phyloP scores from a whole-genome alignment of 2,797 vertebrate species.

The Scleropages formosus region DNA sequence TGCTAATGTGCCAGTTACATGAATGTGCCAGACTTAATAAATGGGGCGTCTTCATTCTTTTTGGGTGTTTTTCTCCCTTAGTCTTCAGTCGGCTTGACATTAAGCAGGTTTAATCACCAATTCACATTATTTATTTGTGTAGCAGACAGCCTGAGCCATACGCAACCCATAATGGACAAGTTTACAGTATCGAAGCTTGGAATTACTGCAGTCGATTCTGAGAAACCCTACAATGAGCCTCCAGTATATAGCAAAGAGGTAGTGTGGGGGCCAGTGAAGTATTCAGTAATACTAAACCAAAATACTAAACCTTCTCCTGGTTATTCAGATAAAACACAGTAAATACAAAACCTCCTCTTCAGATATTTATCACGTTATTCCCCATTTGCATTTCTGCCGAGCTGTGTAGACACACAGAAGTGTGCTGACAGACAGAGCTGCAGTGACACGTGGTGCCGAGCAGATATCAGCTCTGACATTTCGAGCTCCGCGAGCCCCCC shows the following conservation, averaged over 20 bases:
- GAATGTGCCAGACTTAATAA: too few relatives aligned
- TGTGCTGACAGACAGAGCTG: neutral
- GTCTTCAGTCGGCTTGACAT: too few relatives aligned
- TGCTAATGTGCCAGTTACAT: too few relatives aligned
- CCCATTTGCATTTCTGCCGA: neutral
- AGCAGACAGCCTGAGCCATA: neutral
- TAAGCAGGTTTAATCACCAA: too few relatives aligned
- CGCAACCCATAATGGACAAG: too few relatives aligned
- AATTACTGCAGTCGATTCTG: too few relatives aligned
- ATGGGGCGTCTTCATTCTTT: too few relatives aligned
- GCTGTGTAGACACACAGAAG: neutral
- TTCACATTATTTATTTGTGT: neutral
- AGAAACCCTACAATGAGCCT: neutral
- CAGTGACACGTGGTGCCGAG: neutral
- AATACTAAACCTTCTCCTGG: neutral
- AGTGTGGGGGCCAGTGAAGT: neutral
- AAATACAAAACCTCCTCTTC: neutral
- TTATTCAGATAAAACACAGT: neutral
- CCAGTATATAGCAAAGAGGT: neutral
- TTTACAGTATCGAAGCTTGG: too few relatives aligned
- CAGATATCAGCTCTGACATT: conserved; percentile 64
- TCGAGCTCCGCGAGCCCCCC: conserved; percentile 51
- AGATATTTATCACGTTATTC: conserved; percentile 11
- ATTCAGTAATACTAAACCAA: neutral
- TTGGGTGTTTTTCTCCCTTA: too few relatives aligned